Evolutionary conservation across 2,888 invertebrate genomes (phyloP).

Genomic region (Tholera decimalis): DNA sequence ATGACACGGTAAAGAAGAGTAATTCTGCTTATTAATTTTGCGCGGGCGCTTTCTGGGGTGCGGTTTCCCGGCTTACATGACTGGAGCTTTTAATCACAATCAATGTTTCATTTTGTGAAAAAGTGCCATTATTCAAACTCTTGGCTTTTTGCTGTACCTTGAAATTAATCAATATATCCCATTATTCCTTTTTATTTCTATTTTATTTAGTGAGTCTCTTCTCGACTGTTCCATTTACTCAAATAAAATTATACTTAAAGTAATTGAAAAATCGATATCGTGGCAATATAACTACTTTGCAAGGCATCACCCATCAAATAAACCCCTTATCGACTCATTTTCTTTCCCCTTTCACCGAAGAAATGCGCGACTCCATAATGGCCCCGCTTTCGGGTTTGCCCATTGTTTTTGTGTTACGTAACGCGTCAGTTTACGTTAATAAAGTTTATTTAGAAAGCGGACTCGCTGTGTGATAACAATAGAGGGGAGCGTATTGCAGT

Average conservation of each 20-base stretch:
- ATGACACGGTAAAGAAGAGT: constrained; percentile 86
- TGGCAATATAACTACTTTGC: constrained; percentile 69
- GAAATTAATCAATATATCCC: constrained; percentile 63
- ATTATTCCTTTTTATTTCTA: constrained; percentile 58
- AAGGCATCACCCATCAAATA: constrained; percentile 75
- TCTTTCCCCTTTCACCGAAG: constrained; percentile 71
- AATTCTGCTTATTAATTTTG: constrained; percentile 89
- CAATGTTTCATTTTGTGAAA: constrained; percentile 67
- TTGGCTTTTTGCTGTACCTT: constrained; percentile 67
- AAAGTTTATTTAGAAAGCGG: constrained; percentile 56
- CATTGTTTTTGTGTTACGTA: constrained; percentile 70
- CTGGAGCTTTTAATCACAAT: constrained; percentile 79
- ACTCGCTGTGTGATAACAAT: constrained; percentile 67
- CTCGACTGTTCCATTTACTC: constrained; percentile 65
- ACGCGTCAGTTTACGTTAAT: constrained; percentile 69
- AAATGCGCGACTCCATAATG: constrained; percentile 63
- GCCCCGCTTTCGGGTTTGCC: constrained; percentile 59
- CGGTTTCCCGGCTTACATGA: constrained; percentile 83
- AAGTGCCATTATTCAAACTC: constrained; percentile 72
- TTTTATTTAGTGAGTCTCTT: too few relatives aligned
- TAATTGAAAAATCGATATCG: constrained; percentile 72
- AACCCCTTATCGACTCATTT: constrained; percentile 78
- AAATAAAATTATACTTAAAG: constrained; percentile 70
- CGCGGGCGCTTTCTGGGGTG: constrained; percentile 79
- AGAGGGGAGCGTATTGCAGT: constrained; percentile 66